Evolutionary conservation across 2,888 invertebrate genomes (phyloP), one percentile per base, ranked within the genome.

Genomic region (Caenorhabditis zanzibari): DNA sequence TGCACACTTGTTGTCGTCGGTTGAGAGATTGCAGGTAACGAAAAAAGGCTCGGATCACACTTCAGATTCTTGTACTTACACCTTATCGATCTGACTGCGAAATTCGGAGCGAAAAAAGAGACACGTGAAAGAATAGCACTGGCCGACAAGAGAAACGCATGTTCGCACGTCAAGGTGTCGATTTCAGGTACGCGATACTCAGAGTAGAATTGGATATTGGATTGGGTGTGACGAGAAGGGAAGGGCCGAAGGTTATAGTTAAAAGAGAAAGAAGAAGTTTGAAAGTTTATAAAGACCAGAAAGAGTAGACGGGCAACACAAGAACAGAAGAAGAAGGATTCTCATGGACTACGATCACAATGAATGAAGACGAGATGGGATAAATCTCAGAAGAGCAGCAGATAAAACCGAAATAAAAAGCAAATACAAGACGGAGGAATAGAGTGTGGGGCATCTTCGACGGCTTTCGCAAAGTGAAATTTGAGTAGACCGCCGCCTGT

Each of bases 101-200:
- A 19, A 19, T 6, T 32, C 19, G 49, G n/a, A n/a, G n/a, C n/a
- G 22, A 6, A 16, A 38, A 38, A 9, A 22, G 19, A 68, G 12
- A 35, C 19, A 16, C 16, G 22, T 24, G 41, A 35, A 59, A 6
- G 26, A 26, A 10, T 41, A 58, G 54, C 26, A 19, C 22, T 35
- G 24, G 38, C 49, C 32, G 44, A 64, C n/a, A 47, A 41, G 38
- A 41, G 44, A 58, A 63, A 52, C 59, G 63, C 76, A 76, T 76
- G 76, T 76, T 76, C 76, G 76, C 76, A 76, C 76, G 76, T 76
- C 58, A 49, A 76, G 69, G 76, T 76, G 76, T 76, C 76, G 76
- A 76, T 76, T 76, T 69, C 76, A 76, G 68, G 76, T 76, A 52
- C 47, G 56, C 66, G 66, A 66, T 68, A 68, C 68, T 38, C 24